Evolutionary conservation across 2,797 vertebrate genomes (phyloP).

Genomic region (Anguilla megastoma): DNA sequence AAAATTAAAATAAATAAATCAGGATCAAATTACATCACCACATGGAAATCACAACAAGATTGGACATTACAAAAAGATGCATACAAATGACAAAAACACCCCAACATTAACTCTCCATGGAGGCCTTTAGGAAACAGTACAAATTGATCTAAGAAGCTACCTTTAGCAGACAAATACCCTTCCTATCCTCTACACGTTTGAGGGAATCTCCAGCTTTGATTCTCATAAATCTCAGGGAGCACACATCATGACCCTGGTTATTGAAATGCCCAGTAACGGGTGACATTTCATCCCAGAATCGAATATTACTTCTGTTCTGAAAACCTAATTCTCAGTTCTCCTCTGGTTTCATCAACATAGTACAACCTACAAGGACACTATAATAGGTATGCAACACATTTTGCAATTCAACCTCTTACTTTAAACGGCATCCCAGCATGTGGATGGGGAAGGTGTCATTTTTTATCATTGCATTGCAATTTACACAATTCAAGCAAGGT

Average conservation of each 20-base stretch:
- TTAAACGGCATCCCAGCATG: not conserved
- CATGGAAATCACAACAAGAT: not conserved
- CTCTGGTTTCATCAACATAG: not conserved
- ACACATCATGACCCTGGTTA: not conserved
- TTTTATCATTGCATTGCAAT: not conserved
- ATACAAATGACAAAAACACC: not conserved
- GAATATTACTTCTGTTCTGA: not conserved
- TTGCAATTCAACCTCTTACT: not conserved
- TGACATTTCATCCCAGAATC: not conserved
- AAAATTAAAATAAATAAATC: not conserved
- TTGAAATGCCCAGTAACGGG: not conserved
- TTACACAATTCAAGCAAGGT: not conserved
- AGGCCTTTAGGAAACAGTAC: not conserved
- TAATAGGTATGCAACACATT: not conserved
- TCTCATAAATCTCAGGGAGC: not conserved
- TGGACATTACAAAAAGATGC: not conserved
- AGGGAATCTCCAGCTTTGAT: too few species aligned
- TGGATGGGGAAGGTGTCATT: not conserved
- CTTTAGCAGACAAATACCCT: not conserved
- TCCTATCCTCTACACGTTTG: not conserved
- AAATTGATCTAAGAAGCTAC: not conserved
- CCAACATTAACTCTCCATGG: not conserved
- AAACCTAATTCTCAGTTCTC: not conserved
- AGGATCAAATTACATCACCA: not conserved
- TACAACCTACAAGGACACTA: not conserved